Evolutionary conservation across 2,888 invertebrate species (phyloP).

Genomic region (Nipponacmea schrenckii): DNA sequence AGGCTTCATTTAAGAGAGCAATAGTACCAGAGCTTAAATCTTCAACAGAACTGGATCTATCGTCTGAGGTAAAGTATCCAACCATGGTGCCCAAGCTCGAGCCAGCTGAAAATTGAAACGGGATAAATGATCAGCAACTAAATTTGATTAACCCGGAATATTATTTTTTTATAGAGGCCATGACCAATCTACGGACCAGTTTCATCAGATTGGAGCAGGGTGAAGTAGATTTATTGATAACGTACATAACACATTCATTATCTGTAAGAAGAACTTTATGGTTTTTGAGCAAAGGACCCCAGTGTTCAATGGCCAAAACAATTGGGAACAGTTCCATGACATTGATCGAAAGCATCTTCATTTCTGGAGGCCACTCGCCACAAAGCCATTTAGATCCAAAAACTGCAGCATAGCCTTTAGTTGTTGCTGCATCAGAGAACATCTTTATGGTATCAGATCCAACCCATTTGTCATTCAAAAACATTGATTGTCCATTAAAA

Average conservation of each 20-base stretch:
- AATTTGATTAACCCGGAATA: not conserved
- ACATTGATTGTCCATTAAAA: too few relatives aligned
- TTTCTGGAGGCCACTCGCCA: too few relatives aligned
- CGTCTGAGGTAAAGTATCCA: not conserved
- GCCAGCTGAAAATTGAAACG: not conserved
- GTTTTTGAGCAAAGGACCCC: not conserved
- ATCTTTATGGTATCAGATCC: too few relatives aligned
- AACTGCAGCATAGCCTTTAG: too few relatives aligned
- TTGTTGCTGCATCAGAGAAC: too few relatives aligned
- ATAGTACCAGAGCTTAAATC: not conserved
- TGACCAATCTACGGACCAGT: too few relatives aligned
- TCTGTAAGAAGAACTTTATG: not conserved
- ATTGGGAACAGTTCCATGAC: constrained; percentile 3
- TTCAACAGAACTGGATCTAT: not conserved
- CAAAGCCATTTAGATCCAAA: too few relatives aligned
- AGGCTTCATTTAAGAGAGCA: not conserved
- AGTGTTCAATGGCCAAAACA: constrained; percentile 23
- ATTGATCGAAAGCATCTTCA: too few relatives aligned
- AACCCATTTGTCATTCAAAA: too few relatives aligned
- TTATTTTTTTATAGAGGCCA: too few relatives aligned
- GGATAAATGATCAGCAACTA: not conserved
- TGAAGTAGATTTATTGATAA: constrained; percentile 12
- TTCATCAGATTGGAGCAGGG: too few relatives aligned
- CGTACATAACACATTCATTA: not conserved
- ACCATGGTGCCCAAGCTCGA: not conserved